These are phyloP conservation scores for Leptestheria dahalacensis DNA, from an alignment of 1,140 invertebrate genomes.

Conservation along the genomic window DNA sequence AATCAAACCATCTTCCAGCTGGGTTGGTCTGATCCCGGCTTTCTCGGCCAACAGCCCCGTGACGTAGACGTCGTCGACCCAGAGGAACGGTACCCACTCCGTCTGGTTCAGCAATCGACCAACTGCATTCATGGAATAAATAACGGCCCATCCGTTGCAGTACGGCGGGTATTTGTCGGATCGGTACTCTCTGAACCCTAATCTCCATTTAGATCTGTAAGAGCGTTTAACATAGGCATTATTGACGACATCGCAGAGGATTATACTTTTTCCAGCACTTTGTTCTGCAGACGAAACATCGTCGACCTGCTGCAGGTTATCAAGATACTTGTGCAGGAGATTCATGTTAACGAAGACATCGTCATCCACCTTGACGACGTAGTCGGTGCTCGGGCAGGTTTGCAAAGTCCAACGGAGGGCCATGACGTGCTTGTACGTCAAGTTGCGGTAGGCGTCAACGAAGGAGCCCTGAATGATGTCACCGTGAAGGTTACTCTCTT, in stretches of 20 bases:
- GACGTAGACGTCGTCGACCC: conserved; percentile 7
- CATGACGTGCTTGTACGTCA: conserved; percentile 76
- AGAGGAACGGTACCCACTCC: neutral
- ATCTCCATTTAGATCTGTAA: conserved; percentile 8
- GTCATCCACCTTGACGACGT: conserved; percentile 61
- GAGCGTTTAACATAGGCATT: neutral
- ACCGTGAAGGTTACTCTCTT: conserved; percentile 41
- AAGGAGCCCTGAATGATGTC: conserved; percentile 70
- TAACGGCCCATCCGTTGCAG: conserved; percentile 5
- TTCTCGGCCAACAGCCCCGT: neutral
- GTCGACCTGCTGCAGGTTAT: neutral
- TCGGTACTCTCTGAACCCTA: neutral
- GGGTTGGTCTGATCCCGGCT: neutral
- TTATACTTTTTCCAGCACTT: neutral
- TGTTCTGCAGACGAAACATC: neutral
- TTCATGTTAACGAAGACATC: conserved; percentile 53
- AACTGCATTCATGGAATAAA: neutral
- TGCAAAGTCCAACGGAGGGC: conserved; percentile 62
- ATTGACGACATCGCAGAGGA: conserved; percentile 2
- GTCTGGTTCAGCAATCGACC: neutral
- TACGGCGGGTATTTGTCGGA: conserved; percentile 3
- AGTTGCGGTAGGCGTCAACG: conserved; percentile 60
- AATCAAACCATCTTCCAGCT: neutral
- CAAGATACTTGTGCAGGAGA: neutral
- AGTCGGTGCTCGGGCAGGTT: conserved; percentile 44